Evolutionary conservation across 2,888 invertebrate species (phyloP).

Genomic region (Strigamia transsilvanica): DNA sequence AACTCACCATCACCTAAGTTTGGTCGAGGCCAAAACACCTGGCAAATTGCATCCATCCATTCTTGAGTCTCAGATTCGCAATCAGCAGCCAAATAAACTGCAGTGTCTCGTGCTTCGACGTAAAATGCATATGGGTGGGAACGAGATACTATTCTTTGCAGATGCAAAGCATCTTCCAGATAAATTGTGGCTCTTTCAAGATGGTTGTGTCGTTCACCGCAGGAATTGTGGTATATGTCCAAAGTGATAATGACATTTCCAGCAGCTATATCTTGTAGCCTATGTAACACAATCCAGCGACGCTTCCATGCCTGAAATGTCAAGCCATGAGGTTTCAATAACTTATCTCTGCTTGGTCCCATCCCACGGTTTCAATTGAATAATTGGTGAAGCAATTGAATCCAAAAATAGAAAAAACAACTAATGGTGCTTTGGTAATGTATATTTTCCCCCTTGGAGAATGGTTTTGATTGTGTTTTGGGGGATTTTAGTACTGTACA

Average conservation of each 20-base stretch:
- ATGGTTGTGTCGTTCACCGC: conserved; percentile 54
- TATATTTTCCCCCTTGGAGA: neutral
- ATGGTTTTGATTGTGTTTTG: neutral
- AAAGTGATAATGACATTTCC: conserved; percentile 54
- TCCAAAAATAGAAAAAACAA: neutral
- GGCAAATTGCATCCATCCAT: conserved; percentile 75
- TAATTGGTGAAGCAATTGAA: neutral
- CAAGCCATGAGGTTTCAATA: neutral
- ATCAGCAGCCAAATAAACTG: conserved; percentile 71
- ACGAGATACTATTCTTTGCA: conserved; percentile 51
- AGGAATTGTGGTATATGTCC: conserved; percentile 55
- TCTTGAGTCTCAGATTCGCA: conserved; percentile 73
- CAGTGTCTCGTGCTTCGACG: conserved; percentile 62
- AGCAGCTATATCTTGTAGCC: conserved; percentile 54
- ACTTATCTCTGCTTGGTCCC: neutral
- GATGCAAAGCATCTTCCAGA: conserved; percentile 53
- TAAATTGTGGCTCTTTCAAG: conserved; percentile 56
- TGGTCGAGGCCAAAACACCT: conserved; percentile 65
- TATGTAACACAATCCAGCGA: conserved; percentile 56
- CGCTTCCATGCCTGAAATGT: conserved; percentile 56
- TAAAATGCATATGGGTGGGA: conserved; percentile 76
- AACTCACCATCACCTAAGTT: neutral
- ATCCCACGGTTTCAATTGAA: conserved; percentile 17
- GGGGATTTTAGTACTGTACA: neutral
- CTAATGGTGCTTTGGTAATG: neutral